Conservation (phyloP, 2,113 vertebrate genomes). For the Malurus cyaneus region DNA sequence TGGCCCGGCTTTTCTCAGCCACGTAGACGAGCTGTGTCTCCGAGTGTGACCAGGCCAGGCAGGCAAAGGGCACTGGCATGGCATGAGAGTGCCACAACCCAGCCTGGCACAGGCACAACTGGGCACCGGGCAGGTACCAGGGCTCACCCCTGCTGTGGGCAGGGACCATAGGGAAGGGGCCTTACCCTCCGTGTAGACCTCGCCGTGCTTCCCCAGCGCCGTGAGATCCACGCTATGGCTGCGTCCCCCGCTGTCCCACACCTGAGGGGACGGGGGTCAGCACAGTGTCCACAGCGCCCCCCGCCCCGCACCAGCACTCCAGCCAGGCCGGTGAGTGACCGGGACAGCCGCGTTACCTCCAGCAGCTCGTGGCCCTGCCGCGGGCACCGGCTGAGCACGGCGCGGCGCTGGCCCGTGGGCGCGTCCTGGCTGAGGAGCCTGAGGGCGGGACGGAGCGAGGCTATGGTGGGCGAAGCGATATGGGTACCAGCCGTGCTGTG, state of each 20-base stretch:
- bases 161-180: not conserved
- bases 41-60: slow-evolving; percentile 91
- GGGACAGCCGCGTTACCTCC: slow-evolving; percentile 73
- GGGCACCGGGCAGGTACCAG: not conserved
- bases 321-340: rapidly evolving
- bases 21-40: slow-evolving; percentile 91
- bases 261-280: slow-evolving; percentile 59
- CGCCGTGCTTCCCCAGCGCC: slow-evolving; percentile 88
- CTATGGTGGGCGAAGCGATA: rapidly evolving
- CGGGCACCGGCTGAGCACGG: slow-evolving; percentile 67
- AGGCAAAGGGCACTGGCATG: slow-evolving; percentile 87
- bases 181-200: slow-evolving; percentile 89
- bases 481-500: rapidly evolving
- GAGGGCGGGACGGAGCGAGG: not conserved
- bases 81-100: not conserved
- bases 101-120: not conserved
- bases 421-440: slow-evolving; percentile 90
- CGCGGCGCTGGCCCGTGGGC: slow-evolving; percentile 70
- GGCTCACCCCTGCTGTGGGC: rapidly evolving
- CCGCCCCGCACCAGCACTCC: rapidly evolving
- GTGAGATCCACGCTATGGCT: slow-evolving; percentile 86
- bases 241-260: slow-evolving; percentile 87
- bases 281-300: rapidly evolving
- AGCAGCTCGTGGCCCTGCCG: slow-evolving; percentile 83
- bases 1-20: slow-evolving; percentile 87